Evolutionary conservation across 2,888 invertebrate species (phyloP).

Genomic region (Quadroppia sp.): DNA sequence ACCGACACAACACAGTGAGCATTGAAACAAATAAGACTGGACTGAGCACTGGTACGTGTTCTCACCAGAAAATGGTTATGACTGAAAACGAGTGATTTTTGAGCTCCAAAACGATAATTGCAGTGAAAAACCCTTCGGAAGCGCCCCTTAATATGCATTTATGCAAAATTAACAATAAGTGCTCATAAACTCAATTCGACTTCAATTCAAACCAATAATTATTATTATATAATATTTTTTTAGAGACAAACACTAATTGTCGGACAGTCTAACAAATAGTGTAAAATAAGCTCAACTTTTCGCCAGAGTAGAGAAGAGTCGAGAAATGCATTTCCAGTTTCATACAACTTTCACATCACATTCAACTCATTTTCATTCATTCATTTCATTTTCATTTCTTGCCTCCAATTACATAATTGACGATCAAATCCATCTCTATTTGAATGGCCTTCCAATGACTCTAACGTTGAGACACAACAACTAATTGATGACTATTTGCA

Average conservation of each 20-base stretch:
- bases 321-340: no score
- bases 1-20: conserved; percentile 7
- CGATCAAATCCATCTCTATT: conserved; percentile 33
- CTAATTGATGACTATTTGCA: conserved; percentile 23
- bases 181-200: conserved; percentile 6
- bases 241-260: conserved; percentile 14
- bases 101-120: conserved; percentile 1
- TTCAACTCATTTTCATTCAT: background rate
- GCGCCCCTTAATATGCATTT: conserved; percentile 29
- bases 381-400: no score
- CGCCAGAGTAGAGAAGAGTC: no score
- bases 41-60: conserved; percentile 31
- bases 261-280: no score
- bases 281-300: no score
- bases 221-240: conserved; percentile 1
- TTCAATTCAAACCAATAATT: conserved; percentile 6
- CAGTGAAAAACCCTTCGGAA: background rate
- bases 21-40: background rate
- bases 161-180: conserved; percentile 29
- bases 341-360: background rate
- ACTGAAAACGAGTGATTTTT: conserved; percentile 16
- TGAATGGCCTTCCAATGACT: conserved; percentile 6
- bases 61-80: conserved; percentile 28
- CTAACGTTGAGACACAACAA: background rate
- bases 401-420: background rate